phyloP scores from a whole-genome alignment of 2,888 invertebrate genomes.

The Teleiodes luculella region DNA sequence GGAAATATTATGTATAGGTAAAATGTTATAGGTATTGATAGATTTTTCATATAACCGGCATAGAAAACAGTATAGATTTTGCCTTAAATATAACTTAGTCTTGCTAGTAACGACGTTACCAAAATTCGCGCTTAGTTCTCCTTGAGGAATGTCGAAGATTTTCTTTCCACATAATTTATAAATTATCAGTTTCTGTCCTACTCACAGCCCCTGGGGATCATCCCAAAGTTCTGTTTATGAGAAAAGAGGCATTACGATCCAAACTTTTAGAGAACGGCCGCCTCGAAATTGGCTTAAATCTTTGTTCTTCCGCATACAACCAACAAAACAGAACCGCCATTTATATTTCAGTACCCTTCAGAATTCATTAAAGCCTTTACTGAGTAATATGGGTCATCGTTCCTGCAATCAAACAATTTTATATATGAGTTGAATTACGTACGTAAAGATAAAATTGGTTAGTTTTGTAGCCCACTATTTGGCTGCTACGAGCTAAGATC shows the following conservation, averaged over 20 bases:
- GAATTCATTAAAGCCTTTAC: background rate
- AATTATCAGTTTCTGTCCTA: background rate
- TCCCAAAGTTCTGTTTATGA: background rate
- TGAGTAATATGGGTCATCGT: background rate
- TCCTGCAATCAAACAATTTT: background rate
- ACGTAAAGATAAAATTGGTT: background rate
- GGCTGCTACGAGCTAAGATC: too few species aligned
- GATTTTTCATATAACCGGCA: too few species aligned
- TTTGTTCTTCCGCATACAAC: conserved; percentile 16
- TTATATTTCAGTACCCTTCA: background rate
- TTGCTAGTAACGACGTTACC: too few species aligned
- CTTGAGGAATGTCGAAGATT: background rate
- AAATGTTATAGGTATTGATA: too few species aligned
- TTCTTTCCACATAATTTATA: background rate
- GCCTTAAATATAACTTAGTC: too few species aligned
- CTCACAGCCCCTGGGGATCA: background rate
- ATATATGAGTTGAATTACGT: background rate
- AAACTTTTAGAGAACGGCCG: conserved; percentile 16
- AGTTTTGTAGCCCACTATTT: background rate
- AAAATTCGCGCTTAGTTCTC: too few species aligned
- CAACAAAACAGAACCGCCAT: conserved; percentile 8
- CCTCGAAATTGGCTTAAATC: conserved; percentile 16
- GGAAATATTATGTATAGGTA: too few species aligned
- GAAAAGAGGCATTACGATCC: conserved; percentile 6
- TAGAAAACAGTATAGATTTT: too few species aligned